Evolutionary conservation across 2,797 vertebrate genomes (phyloP).

Genomic region (Melanotaenia parkinsoni): DNA sequence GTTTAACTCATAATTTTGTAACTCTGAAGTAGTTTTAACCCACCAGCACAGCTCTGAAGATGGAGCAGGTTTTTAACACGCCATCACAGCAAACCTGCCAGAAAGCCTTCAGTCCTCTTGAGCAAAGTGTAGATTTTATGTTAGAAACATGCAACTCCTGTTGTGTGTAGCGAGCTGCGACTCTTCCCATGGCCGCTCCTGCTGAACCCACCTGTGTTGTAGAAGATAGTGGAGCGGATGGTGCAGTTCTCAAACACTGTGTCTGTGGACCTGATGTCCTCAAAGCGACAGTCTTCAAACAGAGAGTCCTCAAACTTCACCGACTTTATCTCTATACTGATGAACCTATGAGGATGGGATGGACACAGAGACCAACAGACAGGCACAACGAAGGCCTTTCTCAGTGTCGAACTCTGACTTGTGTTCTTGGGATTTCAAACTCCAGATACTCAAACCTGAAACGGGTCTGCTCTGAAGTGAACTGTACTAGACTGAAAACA

Average conservation of each 20-base stretch:
- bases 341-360: conserved; percentile 85
- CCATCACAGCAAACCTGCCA: not conserved
- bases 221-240: conserved; percentile 88
- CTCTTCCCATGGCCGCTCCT: not conserved
- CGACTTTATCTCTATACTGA: conserved; percentile 92
- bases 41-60: not conserved
- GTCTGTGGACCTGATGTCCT: conserved; percentile 90
- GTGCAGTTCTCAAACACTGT: conserved; percentile 96
- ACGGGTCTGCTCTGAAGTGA: not conserved
- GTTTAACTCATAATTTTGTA: not conserved
- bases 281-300: conserved; percentile 93
- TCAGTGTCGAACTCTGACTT: conserved; percentile 22
- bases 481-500: not conserved
- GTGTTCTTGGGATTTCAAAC: conserved; percentile 7
- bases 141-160: too few species aligned
- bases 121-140: too few species aligned
- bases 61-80: not conserved
- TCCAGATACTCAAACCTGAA: not conserved
- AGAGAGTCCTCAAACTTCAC: conserved; percentile 93
- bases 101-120: too few species aligned
- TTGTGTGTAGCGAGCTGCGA: not conserved
- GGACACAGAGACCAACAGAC: conserved; percentile 59
- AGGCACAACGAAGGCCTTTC: conserved; percentile 28
- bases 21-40: too few species aligned
- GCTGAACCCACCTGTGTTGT: conserved; percentile 88